Percentiles rank a stretch among this genome's conserved stretches.
Evolutionary conservation across 2,113 vertebrate genomes (phyloP).

Genomic region (Podarcis raffonei): DNA sequence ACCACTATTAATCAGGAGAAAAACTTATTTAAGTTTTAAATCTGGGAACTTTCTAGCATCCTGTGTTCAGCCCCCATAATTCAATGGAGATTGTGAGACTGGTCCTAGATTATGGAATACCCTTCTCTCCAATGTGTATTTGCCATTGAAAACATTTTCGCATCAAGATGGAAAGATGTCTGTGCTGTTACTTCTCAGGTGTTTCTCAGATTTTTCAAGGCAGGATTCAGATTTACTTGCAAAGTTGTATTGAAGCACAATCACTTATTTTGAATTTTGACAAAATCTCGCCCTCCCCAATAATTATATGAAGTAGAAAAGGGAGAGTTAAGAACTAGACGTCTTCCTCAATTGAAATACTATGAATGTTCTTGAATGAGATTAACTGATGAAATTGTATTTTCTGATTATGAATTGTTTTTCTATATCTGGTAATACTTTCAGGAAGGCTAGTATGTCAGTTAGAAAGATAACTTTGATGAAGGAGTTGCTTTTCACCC

Average conservation of each 20-base stretch:
- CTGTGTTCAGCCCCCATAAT: not conserved
- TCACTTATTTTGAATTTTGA: not conserved
- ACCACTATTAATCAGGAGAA: not conserved
- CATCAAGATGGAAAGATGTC: not conserved
- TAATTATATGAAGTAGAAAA: not conserved
- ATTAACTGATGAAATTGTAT: not conserved
- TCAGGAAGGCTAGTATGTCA: not conserved
- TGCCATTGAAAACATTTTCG: not conserved
- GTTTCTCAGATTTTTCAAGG: not conserved
- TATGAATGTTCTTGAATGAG: not conserved
- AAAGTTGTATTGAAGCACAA: not conserved
- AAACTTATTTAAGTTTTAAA: not conserved
- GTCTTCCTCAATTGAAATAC: not conserved
- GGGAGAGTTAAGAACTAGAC: not conserved
- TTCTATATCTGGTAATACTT: not conserved
- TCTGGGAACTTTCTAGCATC: not conserved
- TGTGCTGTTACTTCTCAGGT: not conserved
- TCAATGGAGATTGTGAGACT: not conserved
- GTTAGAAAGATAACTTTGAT: not conserved
- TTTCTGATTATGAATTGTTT: not conserved
- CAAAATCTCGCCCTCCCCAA: not conserved
- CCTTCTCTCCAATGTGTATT: not conserved
- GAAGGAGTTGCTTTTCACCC: not conserved
- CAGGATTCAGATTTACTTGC: not conserved
- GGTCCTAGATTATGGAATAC: not conserved